A percentile compares a stretch with the other conserved stretches of the same genome.
Evolutionary conservation across 2,888 invertebrate genomes (phyloP).

Genomic region (Camponotus fellah): DNA sequence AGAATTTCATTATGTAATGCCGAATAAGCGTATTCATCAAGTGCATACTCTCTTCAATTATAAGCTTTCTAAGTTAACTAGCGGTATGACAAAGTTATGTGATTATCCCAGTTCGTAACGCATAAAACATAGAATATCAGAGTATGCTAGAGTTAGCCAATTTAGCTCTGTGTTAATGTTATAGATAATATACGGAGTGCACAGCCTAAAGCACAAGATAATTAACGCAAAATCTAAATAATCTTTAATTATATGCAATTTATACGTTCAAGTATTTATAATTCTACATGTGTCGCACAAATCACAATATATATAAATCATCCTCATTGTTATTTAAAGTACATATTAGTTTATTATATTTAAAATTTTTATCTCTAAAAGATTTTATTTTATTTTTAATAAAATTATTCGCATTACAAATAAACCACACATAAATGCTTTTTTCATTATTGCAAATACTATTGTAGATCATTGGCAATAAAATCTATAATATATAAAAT

Average conservation of each 20-base stretch:
- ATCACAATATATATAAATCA: not conserved
- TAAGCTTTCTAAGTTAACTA: conserved; percentile 47
- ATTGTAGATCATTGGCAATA: not conserved
- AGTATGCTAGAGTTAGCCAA: conserved; percentile 20
- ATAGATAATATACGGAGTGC: not conserved
- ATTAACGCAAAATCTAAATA: conserved; percentile 5
- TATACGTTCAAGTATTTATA: not conserved
- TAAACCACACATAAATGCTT: not conserved
- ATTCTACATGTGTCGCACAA: not conserved
- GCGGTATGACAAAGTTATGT: conserved; percentile 45
- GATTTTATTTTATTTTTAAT: not conserved
- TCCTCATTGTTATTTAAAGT: not conserved
- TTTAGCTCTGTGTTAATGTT: conserved; percentile 21
- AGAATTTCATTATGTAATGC: conserved; percentile 28
- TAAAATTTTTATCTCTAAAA: not conserved
- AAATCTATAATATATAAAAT: not conserved
- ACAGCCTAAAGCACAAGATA: not conserved
- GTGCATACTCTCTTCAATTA: conserved; percentile 16
- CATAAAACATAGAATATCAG: conserved; percentile 26
- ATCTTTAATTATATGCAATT: not conserved
- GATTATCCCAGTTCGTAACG: conserved; percentile 36
- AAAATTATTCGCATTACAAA: not conserved
- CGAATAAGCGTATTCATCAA: conserved; percentile 22
- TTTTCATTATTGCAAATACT: not conserved
- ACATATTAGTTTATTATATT: not conserved